Base-by-base conservation (phyloP, 2,797 vertebrate genomes). In the Urosaurus nigricauda region DNA sequence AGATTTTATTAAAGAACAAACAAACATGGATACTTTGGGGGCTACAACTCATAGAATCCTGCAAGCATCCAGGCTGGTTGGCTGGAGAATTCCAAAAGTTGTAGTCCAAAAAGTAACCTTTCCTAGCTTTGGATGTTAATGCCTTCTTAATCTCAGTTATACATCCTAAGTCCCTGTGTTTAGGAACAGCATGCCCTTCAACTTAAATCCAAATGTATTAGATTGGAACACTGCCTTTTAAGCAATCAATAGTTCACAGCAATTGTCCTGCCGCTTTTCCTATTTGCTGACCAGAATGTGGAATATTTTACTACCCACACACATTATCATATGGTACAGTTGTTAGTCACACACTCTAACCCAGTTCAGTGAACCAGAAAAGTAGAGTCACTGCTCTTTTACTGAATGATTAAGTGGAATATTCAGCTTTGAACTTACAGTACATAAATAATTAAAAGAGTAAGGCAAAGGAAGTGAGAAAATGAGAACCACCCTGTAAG, bases 361-460 rank as follows among this genome's bases (percentile, higher is more conserved):
- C 19, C 43, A 78, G 79, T 78, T 86, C 79, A 86, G 58, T 86
- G 88, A 89, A 86, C 84, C 84, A 86, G 84, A 63, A 70, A 35
- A 68, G 84, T 82, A 78, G 70, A 89, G 71, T 83, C 88, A 86
- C 58, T 77, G 58, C 70, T 77, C 43, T 82, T 4, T 77, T 73
- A 86, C 78, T 26, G 32, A 83, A 77, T 86, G 71, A 86, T 89
- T 89, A 89, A 89, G 84, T 89, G 88, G 51, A 86, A 86, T 40
- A 82, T 75, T 77, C 84, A n/a, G 35, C 88, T 89, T 83, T 86
- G 84, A 89, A 89, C 79, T 89, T 56, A 37, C 17, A 58, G 71
- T 47, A 86, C 79, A 89, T 77, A 86, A 89, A 86, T 86, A 89
- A 89, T 86, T 89, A 77, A 77, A 86, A 37, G 47, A 75, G 60